phyloP scores from a whole-genome alignment of 2,888 invertebrate genomes.

The Macaria liturata region DNA sequence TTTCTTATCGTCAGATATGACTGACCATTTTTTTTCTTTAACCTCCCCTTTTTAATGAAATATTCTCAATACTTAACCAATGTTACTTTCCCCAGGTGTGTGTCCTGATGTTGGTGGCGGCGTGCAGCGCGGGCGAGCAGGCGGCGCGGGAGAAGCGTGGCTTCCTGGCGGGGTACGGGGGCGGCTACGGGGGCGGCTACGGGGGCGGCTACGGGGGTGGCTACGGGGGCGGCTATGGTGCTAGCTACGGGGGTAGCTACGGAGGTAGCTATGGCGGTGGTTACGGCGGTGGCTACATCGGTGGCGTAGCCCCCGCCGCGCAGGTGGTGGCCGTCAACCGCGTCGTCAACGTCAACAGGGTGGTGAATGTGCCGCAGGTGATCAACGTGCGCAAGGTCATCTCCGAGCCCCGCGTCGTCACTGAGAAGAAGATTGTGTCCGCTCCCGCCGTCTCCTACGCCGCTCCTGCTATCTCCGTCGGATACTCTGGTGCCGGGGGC shows the following conservation, averaged over 20 bases:
- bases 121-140: conserved; percentile 20
- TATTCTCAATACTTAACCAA: no score
- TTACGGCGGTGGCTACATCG: conserved; percentile 21
- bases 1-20: no score
- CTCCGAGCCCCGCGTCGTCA: conserved; percentile 58
- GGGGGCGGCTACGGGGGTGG: conserved; percentile 33
- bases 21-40: no score
- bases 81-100: no score
- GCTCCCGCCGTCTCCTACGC: conserved; percentile 35
- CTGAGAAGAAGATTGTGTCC: conserved; percentile 51
- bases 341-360: conserved; percentile 51
- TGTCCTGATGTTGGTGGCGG: no score
- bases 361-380: conserved; percentile 51
- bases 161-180: conserved; percentile 33
- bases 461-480: conserved; percentile 33
- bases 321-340: conserved; percentile 48
- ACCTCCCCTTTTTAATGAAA: no score
- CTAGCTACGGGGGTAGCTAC: conserved; percentile 27
- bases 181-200: conserved; percentile 31
- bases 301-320: conserved; percentile 39
- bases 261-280: conserved; percentile 17
- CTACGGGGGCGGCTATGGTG: conserved; percentile 25
- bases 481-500: conserved; percentile 19
- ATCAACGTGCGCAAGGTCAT: conserved; percentile 53
- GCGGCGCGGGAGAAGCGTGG: conserved; percentile 41